A percentile compares a stretch with the other conserved stretches of the same genome.
Conservation (phyloP, 2,888 invertebrate genomes). For the Eudemis profundana region DNA sequence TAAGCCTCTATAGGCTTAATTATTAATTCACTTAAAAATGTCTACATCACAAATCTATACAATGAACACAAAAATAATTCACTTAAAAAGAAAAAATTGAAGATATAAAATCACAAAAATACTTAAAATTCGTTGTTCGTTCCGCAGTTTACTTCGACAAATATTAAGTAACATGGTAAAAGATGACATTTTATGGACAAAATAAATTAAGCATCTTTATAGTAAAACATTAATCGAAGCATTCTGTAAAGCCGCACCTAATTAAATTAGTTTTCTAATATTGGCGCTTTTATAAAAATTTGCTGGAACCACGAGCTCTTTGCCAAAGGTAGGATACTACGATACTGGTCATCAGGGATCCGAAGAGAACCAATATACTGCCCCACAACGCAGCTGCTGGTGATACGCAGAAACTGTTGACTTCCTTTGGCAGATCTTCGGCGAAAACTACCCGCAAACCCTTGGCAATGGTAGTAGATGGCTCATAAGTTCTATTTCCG, state of each 20-base stretch:
- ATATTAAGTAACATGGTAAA: conserved; percentile 16
- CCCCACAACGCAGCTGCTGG: conserved; percentile 87
- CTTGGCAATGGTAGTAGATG: conserved; percentile 87
- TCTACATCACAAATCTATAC: conserved; percentile 11
- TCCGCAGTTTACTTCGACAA: not conserved
- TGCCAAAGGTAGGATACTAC: conserved; percentile 76
- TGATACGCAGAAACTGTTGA: conserved; percentile 85
- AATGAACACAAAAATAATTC: not conserved
- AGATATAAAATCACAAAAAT: conserved; percentile 29
- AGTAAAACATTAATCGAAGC: not conserved
- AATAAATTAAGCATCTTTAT: conserved; percentile 24
- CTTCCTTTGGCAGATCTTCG: conserved; percentile 85
- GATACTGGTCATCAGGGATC: conserved; percentile 84
- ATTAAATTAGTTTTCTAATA: conserved; percentile 25
- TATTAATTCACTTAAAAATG: not conserved
- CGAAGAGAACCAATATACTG: conserved; percentile 85
- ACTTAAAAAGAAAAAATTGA: conserved; percentile 2
- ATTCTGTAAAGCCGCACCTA: conserved; percentile 15
- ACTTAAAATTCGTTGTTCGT: conserved; percentile 20
- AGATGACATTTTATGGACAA: conserved; percentile 3
- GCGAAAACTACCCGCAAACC: conserved; percentile 88
- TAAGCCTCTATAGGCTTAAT: not conserved
- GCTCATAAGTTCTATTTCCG: conserved; percentile 82
- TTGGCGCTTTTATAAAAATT: conserved; percentile 58
- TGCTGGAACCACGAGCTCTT: conserved; percentile 66